Percentiles rank a stretch among this genome's conserved stretches.
Evolutionary conservation across 2,888 invertebrate genomes (phyloP).

Genomic region (Taphrorychus bicolor): DNA sequence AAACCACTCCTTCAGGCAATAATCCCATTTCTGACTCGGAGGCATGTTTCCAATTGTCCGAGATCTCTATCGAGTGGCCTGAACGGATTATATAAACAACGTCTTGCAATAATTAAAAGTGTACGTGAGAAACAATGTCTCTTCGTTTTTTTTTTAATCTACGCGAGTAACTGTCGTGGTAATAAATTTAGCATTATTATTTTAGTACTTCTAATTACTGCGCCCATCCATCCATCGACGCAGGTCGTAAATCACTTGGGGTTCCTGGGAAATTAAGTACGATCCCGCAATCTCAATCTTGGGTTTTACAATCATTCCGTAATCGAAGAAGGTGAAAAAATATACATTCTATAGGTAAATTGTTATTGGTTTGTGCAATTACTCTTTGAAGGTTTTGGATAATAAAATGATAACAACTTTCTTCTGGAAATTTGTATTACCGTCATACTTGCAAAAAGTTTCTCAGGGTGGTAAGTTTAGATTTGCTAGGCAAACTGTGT

Average conservation of each 20-base stretch:
- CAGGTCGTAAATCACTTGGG: conserved; percentile 4
- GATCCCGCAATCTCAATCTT: background rate
- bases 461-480: too few species aligned
- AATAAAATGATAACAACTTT: too few species aligned
- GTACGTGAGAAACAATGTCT: conserved; percentile 5
- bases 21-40: background rate
- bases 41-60: too few species aligned
- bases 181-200: conserved; percentile 3
- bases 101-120: conserved; percentile 1
- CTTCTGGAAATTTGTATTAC: too few species aligned
- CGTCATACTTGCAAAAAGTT: too few species aligned
- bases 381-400: too few species aligned
- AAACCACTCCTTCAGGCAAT: background rate
- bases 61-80: background rate
- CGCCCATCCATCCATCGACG: background rate
- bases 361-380: too few species aligned
- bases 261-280: background rate
- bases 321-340: too few species aligned
- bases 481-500: too few species aligned
- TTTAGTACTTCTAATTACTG: conserved; percentile 4
- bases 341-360: too few species aligned
- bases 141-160: background rate
- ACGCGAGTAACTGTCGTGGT: conserved; percentile 1
- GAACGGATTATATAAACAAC: background rate
- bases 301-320: background rate